Conservation (phyloP, 1,140 invertebrate genomes). For the Nasonia giraulti region DNA sequence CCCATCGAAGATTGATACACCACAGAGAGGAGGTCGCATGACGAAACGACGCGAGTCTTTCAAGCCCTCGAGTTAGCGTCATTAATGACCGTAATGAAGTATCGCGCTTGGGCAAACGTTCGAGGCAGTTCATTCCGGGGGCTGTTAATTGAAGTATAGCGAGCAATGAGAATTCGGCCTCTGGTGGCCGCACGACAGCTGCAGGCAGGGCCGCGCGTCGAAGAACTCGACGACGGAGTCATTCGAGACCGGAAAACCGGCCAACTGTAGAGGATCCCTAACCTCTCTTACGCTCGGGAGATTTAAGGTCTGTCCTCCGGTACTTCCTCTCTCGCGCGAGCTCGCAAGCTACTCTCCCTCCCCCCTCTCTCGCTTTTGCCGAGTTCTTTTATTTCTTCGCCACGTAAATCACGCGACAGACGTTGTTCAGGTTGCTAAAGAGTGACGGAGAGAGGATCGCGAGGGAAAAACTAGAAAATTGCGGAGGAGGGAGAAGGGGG, state of each 20-base stretch:
- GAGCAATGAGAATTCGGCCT: slow-evolving; percentile 28
- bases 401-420: slow-evolving; percentile 68
- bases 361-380: not conserved
- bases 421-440: slow-evolving; percentile 59
- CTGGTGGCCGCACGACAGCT: not conserved
- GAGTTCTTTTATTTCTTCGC: slow-evolving; percentile 61
- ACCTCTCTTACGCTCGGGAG: slow-evolving; percentile 56
- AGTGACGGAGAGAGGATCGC: slow-evolving; percentile 37
- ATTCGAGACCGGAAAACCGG: slow-evolving; percentile 34
- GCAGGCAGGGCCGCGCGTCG: not conserved
- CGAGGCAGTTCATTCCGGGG: not conserved
- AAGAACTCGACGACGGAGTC: slow-evolving; percentile 2
- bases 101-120: not conserved
- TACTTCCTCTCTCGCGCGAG: slow-evolving; percentile 48
- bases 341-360: not conserved
- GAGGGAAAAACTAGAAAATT: not conserved
- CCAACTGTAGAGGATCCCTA: slow-evolving; percentile 43
- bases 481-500: slow-evolving; percentile 17
- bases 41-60: not conserved
- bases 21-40: no score
- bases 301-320: slow-evolving; percentile 62
- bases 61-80: not conserved
- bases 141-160: slow-evolving; percentile 28
- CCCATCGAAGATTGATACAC: not conserved
- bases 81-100: slow-evolving; percentile 10